phyloP scores from a whole-genome alignment of 2,113 vertebrate species.

The Urocolius indicus region DNA sequence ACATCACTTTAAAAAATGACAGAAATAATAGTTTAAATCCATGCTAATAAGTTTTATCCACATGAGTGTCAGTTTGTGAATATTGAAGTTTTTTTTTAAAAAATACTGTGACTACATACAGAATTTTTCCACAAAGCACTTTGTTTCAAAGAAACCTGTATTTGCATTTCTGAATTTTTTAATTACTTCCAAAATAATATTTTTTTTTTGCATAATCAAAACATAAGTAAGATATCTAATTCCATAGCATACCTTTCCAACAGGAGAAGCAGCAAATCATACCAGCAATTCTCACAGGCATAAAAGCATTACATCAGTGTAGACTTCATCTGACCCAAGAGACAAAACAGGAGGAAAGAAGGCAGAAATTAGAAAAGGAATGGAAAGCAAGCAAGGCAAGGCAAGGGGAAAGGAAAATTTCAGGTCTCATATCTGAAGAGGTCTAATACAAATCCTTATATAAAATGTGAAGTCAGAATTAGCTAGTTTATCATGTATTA shows the following conservation, averaged over 20 bases:
- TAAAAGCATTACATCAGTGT: not conserved
- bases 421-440: not conserved
- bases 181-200: not conserved
- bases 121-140: not conserved
- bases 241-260: not conserved
- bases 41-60: not conserved
- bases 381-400: rapidly evolving
- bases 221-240: not conserved
- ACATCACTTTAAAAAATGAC: not conserved
- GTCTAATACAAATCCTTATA: not conserved
- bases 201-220: not conserved
- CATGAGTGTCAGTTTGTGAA: not conserved
- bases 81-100: not conserved
- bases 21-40: not conserved
- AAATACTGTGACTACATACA: not conserved
- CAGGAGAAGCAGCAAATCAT: not conserved
- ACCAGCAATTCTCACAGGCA: not conserved
- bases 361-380: not conserved
- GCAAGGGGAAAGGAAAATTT: not conserved
- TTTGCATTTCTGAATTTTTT: not conserved
- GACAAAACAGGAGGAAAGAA: not conserved
- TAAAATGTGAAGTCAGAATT: not conserved
- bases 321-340: not conserved
- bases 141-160: not conserved
- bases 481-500: no score